These are phyloP conservation scores for Ectemnius lituratus DNA, from an alignment of 2,888 invertebrate genomes.

Conservation along the genomic window DNA sequence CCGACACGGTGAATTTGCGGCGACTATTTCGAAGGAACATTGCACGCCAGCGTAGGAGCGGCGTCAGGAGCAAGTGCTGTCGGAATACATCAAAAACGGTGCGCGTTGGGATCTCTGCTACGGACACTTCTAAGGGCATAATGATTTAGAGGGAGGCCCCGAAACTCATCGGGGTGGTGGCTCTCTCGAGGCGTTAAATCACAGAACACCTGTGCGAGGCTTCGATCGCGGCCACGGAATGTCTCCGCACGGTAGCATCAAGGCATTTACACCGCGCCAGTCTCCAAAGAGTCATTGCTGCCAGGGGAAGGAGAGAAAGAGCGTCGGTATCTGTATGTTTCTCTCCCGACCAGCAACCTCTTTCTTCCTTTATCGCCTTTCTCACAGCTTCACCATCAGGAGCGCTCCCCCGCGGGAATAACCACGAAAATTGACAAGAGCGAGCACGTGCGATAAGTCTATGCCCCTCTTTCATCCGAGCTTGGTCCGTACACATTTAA, in stretches of 20 bases:
- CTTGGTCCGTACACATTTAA: no score
- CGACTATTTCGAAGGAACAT: no score
- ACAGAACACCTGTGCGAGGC: conserved; percentile 35
- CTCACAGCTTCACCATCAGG: conserved; percentile 5
- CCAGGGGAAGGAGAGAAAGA: background rate
- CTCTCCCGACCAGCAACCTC: conserved; percentile 21
- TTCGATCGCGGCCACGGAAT: conserved; percentile 37
- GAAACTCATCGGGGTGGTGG: conserved; percentile 10
- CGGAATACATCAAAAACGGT: conserved; percentile 10
- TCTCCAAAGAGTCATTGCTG: conserved; percentile 52
- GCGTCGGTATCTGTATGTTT: conserved; percentile 30
- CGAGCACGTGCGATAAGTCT: conserved; percentile 9
- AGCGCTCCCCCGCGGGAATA: conserved; percentile 39
- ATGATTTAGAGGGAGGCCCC: background rate
- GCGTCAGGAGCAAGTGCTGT: background rate
- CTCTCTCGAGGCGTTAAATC: conserved; percentile 26
- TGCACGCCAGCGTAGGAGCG: no score
- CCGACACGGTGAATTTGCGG: no score
- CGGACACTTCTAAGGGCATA: conserved; percentile 2
- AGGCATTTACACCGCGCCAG: conserved; percentile 55
- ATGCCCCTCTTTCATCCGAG: background rate
- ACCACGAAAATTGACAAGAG: conserved; percentile 60
- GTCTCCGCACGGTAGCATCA: conserved; percentile 38
- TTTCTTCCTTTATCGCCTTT: conserved; percentile 9
- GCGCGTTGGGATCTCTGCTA: background rate